Conservation (phyloP, 2,888 invertebrate species). For the Callimorpha dominula region DNA sequence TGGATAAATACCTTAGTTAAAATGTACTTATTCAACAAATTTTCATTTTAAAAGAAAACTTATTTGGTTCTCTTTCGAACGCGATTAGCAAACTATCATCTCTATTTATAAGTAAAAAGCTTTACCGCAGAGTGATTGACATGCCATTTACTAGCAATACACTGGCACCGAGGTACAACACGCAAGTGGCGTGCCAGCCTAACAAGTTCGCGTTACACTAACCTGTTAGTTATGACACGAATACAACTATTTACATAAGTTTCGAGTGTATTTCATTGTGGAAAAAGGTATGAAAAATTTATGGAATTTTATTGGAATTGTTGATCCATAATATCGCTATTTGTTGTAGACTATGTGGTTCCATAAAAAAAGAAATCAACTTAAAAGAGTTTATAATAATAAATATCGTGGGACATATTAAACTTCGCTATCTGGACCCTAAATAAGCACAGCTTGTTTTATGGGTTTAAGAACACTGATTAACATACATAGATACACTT, state of each 20-base stretch:
- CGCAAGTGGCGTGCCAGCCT: conserved; percentile 41
- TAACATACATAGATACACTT: no score
- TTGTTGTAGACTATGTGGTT: neutral
- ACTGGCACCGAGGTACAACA: conserved; percentile 24
- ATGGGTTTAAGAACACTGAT: no score
- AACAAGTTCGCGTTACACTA: conserved; percentile 45
- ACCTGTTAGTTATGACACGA: conserved; percentile 50
- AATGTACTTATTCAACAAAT: neutral
- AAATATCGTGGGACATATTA: no score
- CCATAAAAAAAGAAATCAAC: neutral
- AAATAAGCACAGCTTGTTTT: no score
- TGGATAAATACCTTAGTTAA: no score
- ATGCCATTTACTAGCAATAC: conserved; percentile 32
- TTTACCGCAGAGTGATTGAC: conserved; percentile 45
- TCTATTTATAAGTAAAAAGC: conserved; percentile 6
- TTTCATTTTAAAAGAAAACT: neutral
- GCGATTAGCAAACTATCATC: conserved; percentile 6
- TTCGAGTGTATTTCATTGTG: conserved; percentile 6
- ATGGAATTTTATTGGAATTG: neutral
- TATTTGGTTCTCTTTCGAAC: neutral
- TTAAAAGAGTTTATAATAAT: no score
- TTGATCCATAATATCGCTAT: neutral
- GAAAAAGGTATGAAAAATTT: neutral
- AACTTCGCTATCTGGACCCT: no score
- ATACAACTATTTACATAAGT: conserved; percentile 33